Base-by-base conservation (phyloP, 53 echinoderm and acorn worm genomes). In the Apostichopus leukothele region DNA sequence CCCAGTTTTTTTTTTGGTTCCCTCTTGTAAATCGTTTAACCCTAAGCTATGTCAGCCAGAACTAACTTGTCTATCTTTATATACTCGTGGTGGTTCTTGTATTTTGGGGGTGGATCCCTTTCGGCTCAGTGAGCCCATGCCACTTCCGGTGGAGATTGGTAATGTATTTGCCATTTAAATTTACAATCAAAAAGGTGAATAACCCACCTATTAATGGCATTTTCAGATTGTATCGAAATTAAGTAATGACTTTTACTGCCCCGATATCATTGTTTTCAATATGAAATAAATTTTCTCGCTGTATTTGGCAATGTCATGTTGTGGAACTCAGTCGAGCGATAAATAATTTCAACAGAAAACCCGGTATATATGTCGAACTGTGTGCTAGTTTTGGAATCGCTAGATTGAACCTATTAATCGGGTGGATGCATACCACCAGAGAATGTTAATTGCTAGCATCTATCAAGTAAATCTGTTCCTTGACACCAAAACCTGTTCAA, bases 151-250 rank as follows among this genome's bases (percentile, higher is more conserved):
- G 39, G 55, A 59, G 54, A 52, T 21, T 7, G n/a, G 5, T 81
- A 81, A 81, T 81, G 81, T 14, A 57, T 81, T 81, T 81, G 55
- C 81, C 81, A 57, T 81, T 57, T 21, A 81, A 54, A 81, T 54
- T 81, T 57, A 20, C 55, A 22, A 54, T 81, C 60, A 59, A 55
- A 18, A 16, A 55, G 81, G 81, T 81, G 55, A 81, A 59, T 81
- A 55, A 54, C 81, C 60, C 6, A 22, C 9, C 71, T 57, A 54
- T 81, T 81, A 16, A 81, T 81, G 81, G n/a, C 53, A 81, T 22
- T 54, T 52, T 57, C 81, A 81, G 81, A n/a, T 57, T 10, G 71
- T 71, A 6, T 71, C 18, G 18, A 19, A 19, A 71, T 71, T n/a
- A 71, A 71, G 71, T 71, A 71, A 71, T 71, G 71, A 71, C 71